Evolutionary conservation across 1,140 invertebrate species (phyloP).

Genomic region (Drosophila neocordata): DNA sequence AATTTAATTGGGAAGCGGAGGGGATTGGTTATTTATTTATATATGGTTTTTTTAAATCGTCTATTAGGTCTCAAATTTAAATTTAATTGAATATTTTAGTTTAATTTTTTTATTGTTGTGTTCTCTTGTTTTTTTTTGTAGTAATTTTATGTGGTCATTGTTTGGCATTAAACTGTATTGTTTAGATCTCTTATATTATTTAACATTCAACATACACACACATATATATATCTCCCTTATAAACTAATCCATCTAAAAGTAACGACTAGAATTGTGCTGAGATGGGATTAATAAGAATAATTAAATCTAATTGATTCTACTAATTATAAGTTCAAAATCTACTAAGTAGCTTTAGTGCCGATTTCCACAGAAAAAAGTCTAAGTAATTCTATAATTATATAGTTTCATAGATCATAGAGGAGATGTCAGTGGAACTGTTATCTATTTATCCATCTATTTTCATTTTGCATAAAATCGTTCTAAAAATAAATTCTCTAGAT

Average conservation of each 20-base stretch:
- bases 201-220: constrained; percentile 29
- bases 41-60: constrained; percentile 34
- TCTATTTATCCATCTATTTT: constrained; percentile 22
- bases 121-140: constrained; percentile 29
- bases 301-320: constrained; percentile 30
- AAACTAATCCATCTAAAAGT: constrained; percentile 22
- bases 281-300: constrained; percentile 38
- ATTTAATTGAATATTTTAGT: constrained; percentile 29
- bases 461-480: constrained; percentile 57
- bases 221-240: neutral
- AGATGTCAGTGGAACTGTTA: constrained; percentile 8
- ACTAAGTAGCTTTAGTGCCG: constrained; percentile 57
- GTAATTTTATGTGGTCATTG: constrained; percentile 34
- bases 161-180: constrained; percentile 38
- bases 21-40: constrained; percentile 22
- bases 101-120: neutral
- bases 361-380: constrained; percentile 34
- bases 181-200: constrained; percentile 28
- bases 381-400: constrained; percentile 6
- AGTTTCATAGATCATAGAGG: neutral
- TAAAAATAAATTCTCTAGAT: constrained; percentile 67
- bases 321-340: constrained; percentile 32
- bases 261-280: constrained; percentile 71
- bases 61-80: constrained; percentile 39
- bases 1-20: constrained; percentile 25